phyloP scores from a whole-genome alignment of 2,797 vertebrate genomes.

The Scomberomorus guttatus region DNA sequence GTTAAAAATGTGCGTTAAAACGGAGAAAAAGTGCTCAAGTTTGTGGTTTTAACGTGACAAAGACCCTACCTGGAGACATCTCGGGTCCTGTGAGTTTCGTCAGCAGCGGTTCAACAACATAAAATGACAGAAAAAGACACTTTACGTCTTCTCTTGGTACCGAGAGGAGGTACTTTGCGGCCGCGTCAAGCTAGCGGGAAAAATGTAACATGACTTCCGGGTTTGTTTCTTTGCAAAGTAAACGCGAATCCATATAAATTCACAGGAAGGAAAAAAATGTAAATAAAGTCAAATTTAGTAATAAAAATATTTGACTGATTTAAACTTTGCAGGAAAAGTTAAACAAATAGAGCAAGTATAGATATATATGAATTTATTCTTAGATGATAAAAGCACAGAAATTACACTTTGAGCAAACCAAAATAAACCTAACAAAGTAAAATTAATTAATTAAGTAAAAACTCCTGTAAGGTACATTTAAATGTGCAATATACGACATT shows the following conservation, averaged over 20 bases:
- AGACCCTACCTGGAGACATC: slow-evolving; percentile 57
- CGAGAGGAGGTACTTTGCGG: slow-evolving; percentile 40
- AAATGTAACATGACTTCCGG: accelerated
- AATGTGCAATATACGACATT: too few relatives aligned
- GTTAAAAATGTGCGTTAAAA: background rate
- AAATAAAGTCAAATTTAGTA: background rate
- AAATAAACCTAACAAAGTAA: too few relatives aligned
- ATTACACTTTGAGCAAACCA: too few relatives aligned
- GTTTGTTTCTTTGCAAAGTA: background rate
- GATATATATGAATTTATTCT: background rate
- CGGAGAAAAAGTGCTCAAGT: accelerated
- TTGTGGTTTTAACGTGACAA: accelerated
- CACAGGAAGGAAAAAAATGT: background rate
- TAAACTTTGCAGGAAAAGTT: background rate
- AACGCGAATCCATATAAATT: background rate
- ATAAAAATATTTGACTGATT: background rate
- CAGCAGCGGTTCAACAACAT: background rate
- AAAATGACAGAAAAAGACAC: slow-evolving; percentile 40
- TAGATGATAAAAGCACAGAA: too few relatives aligned
- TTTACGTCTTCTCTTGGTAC: background rate
- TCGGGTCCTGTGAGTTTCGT: background rate
- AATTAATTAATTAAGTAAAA: too few relatives aligned
- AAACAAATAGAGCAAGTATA: background rate
- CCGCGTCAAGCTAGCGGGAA: background rate
- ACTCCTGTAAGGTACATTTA: too few relatives aligned